phyloP scores from a whole-genome alignment of 2,797 vertebrate species.

The Alectoris magna region DNA sequence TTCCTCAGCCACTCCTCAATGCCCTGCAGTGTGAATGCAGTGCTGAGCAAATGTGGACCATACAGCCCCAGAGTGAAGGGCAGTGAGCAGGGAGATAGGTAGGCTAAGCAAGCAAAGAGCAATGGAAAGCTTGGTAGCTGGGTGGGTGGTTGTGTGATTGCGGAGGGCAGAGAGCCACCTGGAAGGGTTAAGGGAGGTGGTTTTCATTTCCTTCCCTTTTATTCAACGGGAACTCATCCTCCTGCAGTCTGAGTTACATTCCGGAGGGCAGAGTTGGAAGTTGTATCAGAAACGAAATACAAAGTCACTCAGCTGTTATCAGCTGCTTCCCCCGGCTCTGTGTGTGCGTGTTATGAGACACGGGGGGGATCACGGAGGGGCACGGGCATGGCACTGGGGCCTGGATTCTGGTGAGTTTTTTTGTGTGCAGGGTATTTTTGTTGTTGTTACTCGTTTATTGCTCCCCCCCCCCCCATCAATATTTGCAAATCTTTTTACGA shows the following conservation, averaged over 20 bases:
- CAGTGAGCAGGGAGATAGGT: neutral
- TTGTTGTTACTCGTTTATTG: neutral
- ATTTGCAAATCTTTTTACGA: neutral
- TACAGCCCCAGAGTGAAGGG: neutral
- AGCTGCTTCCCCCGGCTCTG: neutral
- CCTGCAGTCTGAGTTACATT: neutral
- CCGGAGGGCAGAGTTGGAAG: neutral
- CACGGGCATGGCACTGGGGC: neutral
- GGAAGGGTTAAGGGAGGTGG: neutral
- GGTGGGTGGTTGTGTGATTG: neutral
- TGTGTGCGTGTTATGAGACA: neutral
- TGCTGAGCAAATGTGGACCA: neutral
- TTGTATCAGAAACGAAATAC: neutral
- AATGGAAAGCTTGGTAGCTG: neutral
- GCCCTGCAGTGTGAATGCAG: neutral
- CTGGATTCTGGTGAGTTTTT: neutral
- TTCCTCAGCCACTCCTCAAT: accelerated
- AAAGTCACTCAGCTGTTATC: neutral
- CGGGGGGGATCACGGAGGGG: accelerated
- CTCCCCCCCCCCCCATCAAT: too few relatives aligned
- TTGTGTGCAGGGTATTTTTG: too few relatives aligned
- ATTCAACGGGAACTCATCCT: neutral
- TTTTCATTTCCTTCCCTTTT: neutral
- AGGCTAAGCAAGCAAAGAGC: neutral
- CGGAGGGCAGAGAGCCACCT: neutral